phyloP scores from a whole-genome alignment of 2,888 invertebrate genomes.

The Xestia ashworthii region DNA sequence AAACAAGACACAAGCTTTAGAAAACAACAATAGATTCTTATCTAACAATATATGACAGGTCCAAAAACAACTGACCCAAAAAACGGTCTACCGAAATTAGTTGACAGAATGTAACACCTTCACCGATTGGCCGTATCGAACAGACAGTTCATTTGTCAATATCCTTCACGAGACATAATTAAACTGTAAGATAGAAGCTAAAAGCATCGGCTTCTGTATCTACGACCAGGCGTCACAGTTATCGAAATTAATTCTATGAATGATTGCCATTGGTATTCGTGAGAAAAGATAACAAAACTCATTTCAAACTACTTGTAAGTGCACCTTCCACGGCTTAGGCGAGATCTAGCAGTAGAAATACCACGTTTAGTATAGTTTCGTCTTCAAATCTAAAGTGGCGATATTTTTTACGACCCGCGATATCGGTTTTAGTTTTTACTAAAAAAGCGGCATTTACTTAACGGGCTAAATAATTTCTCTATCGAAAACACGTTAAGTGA shows the following conservation, averaged over 20 bases:
- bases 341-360: constrained; percentile 59
- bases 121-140: constrained; percentile 75
- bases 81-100: constrained; percentile 68
- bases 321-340: constrained; percentile 43
- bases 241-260: constrained; percentile 88
- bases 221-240: constrained; percentile 83
- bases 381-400: constrained; percentile 69
- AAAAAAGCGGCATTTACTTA: constrained; percentile 77
- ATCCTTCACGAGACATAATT: constrained; percentile 77
- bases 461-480: constrained; percentile 77
- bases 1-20: constrained; percentile 71
- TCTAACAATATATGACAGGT: constrained; percentile 78
- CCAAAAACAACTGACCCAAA: constrained; percentile 69
- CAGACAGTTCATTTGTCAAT: constrained; percentile 82
- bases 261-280: constrained; percentile 80
- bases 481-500: constrained; percentile 81
- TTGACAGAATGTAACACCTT: constrained; percentile 77
- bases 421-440: constrained; percentile 68
- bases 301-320: constrained; percentile 69
- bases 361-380: constrained; percentile 54
- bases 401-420: constrained; percentile 76
- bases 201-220: constrained; percentile 89
- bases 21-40: constrained; percentile 74
- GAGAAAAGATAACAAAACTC: constrained; percentile 76
- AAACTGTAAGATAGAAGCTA: constrained; percentile 83